Conservation (phyloP, 2,113 vertebrate species). For the Nycticebus coucang region DNA sequence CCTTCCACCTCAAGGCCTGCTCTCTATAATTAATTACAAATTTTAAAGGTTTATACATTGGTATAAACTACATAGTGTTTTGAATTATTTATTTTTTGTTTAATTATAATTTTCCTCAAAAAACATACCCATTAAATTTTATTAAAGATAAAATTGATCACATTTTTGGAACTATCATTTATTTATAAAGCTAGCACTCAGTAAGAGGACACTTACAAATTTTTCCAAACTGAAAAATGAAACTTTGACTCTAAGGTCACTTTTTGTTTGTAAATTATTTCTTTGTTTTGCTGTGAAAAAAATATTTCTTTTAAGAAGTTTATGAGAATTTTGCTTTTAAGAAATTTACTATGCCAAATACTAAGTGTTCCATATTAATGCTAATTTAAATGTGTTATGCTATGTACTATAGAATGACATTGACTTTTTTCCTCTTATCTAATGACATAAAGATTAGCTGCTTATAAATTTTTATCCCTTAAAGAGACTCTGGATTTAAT, state of each 20-base stretch:
- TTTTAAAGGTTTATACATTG: background rate
- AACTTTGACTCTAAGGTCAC: background rate
- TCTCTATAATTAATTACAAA: background rate
- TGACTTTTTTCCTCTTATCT: background rate
- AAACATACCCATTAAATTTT: background rate
- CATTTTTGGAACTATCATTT: background rate
- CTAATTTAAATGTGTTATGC: background rate
- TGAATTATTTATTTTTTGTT: background rate
- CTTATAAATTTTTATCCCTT: background rate
- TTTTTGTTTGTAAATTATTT: background rate
- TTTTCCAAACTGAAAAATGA: background rate
- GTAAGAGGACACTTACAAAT: background rate
- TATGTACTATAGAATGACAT: background rate
- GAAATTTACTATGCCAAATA: background rate
- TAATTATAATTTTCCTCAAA: background rate
- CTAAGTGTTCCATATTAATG: background rate
- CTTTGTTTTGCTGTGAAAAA: background rate
- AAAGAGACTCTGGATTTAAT: background rate
- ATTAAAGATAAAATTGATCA: background rate
- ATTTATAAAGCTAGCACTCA: background rate
- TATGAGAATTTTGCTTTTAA: background rate
- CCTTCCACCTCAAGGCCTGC: no score
- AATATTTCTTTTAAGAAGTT: background rate
- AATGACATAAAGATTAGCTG: background rate
- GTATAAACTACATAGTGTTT: background rate